A percentile compares a stretch with the other conserved stretches of the same genome.
Evolutionary conservation across 1,140 invertebrate genomes (phyloP).

Genomic region (Eupristina koningsbergeri): DNA sequence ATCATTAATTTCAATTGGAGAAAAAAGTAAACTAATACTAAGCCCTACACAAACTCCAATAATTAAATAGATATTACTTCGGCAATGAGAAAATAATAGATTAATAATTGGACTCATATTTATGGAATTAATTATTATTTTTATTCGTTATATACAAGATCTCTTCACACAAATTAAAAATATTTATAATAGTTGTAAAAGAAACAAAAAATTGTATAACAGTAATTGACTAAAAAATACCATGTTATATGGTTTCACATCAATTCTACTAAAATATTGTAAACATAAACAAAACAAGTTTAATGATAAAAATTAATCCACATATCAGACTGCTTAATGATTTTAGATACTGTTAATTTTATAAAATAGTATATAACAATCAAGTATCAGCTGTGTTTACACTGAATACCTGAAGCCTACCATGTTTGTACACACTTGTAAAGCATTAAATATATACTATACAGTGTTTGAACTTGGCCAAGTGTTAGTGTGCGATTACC

Average conservation of each 20-base stretch:
- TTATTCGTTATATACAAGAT: not conserved
- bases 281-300: slow-evolving; percentile 10
- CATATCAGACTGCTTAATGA: not conserved
- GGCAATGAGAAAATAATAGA: slow-evolving; percentile 63
- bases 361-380: not conserved
- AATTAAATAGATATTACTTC: slow-evolving; percentile 68
- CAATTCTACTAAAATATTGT: not conserved
- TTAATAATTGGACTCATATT: slow-evolving; percentile 64
- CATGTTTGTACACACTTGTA: not conserved
- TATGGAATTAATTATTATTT: not conserved
- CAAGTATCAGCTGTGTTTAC: slow-evolving; percentile 12
- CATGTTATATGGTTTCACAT: slow-evolving; percentile 39
- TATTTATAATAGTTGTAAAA: not conserved
- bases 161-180: not conserved
- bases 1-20: slow-evolving; percentile 59
- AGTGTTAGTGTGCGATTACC: no score
- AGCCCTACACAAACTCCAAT: slow-evolving; percentile 68
- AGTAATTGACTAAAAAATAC: slow-evolving; percentile 48
- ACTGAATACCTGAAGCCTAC: not conserved
- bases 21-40: slow-evolving; percentile 67
- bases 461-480: no score
- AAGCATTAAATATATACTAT: no score
- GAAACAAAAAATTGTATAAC: slow-evolving; percentile 36
- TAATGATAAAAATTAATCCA: not conserved
- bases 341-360: not conserved